Conservation (phyloP, 2,113 vertebrate genomes). For the Miniopterus natalensis region DNA sequence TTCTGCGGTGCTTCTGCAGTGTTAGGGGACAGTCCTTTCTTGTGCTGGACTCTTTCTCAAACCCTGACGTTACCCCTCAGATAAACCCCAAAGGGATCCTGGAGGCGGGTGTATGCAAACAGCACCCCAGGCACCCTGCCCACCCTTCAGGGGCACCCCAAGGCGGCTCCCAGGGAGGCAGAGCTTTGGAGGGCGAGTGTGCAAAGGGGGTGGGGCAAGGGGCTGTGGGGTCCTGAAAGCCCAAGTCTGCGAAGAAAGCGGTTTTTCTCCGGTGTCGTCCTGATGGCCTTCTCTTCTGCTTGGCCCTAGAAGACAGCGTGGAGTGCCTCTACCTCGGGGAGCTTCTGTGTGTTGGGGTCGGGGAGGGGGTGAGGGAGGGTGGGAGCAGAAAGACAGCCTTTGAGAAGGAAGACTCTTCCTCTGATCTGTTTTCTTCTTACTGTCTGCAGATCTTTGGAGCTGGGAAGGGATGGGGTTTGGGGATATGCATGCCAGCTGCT, state of each 20-base stretch:
- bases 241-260: fast-evolving
- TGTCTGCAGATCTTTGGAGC: neutral
- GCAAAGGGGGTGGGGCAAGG: neutral
- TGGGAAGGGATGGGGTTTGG: neutral
- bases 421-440: fast-evolving
- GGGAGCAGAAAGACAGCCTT: too few relatives aligned
- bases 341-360: too few relatives aligned
- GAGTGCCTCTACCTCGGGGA: neutral
- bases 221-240: fast-evolving
- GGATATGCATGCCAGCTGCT: neutral
- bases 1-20: neutral
- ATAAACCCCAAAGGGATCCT: neutral
- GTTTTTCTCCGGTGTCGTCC: neutral
- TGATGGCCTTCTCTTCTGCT: too few relatives aligned
- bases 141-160: neutral
- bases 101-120: neutral
- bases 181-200: neutral
- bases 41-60: neutral
- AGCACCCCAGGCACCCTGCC: neutral
- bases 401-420: neutral
- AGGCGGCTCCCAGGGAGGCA: neutral
- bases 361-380: neutral
- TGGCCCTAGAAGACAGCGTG: neutral
- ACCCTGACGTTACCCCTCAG: neutral
- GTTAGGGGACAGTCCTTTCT: neutral